Base-by-base conservation (phyloP, 92 coral and sea anemone species). In the Phenganax marumi region DNA sequence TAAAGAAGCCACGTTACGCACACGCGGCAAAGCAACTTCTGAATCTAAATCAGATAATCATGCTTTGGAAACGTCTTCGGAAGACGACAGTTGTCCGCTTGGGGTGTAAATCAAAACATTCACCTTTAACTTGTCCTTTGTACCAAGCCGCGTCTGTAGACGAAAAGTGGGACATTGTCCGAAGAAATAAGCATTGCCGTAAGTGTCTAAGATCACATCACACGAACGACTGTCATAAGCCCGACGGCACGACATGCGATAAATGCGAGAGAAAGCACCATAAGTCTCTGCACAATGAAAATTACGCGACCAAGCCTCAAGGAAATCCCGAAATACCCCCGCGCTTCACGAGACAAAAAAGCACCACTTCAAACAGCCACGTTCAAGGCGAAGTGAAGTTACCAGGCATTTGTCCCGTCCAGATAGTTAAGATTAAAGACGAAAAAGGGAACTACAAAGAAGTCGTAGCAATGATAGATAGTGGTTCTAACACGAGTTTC, bases 1-100 rank as follows among this genome's bases (percentile, higher is more conserved):
- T 51, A 81, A 23, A 51, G 93, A 90, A 86, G 91, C 93, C 68
- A 88, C 75, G 47, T 74, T 91, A 50, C 83, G 93, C 22, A 86
- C 93, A 18, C 65, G 87, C 50, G 86, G 88, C n/a, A 25, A 46
- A 68, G 4, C 73, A 22, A 8, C 8, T 68, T 25, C 9, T 46
- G 49, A 22, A 0, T 0, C 48, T 6, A 68, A 14, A 25, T 6
- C 73, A 14, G 49, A 46, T 6, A 68, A 9, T 14, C 48, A 68
- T 14, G 3, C 24, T 47, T 1, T 68, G 16, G 73, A 68, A 9
- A 47, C 8, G 7, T 25, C 14, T 68, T 3, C 8, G 0, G 0
- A 2, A 14, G 48, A 68, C 0, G 17, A 25, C 8, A 47, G 4
- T 8, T 25, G 51, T n/a, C 49, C 10, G 49, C 73, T 68, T 68